These are phyloP conservation scores for Arnoldichthys spilopterus DNA, from an alignment of 2,797 vertebrate genomes.

Conservation along the genomic window DNA sequence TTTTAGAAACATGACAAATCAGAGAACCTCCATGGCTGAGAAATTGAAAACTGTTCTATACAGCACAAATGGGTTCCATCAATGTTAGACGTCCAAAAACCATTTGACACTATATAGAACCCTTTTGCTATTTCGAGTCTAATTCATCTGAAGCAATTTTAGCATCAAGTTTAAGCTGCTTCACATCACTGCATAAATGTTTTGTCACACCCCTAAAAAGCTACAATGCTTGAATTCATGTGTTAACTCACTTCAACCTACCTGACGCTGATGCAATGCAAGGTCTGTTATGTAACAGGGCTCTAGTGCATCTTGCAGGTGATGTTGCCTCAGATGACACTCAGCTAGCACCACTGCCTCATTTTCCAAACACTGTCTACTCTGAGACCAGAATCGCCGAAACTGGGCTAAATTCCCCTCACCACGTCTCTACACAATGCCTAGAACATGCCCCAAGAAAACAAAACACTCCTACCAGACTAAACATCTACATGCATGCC, in stretches of 20 bases:
- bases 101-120: too few relatives aligned
- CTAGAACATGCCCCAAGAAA: conserved; percentile 17
- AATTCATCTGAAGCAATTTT: not conserved
- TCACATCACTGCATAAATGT: not conserved
- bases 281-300: not conserved
- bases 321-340: not conserved
- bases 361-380: not conserved
- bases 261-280: conserved; percentile 1
- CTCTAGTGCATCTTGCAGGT: not conserved
- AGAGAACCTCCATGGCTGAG: too few relatives aligned
- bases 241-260: not conserved
- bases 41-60: too few relatives aligned
- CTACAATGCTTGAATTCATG: not conserved
- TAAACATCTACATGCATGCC: conserved; percentile 28
- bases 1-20: too few relatives aligned
- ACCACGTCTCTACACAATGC: conserved; percentile 5
- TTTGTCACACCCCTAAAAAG: not conserved
- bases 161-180: not conserved
- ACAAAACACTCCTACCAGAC: conserved; percentile 40
- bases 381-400: not conserved
- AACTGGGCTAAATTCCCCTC: not conserved
- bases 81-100: too few relatives aligned
- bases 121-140: too few relatives aligned
- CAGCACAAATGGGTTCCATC: too few relatives aligned
- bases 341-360: not conserved